Evolutionary conservation across 2,888 invertebrate genomes (phyloP).

Genomic region (Nymphalis urticae): DNA sequence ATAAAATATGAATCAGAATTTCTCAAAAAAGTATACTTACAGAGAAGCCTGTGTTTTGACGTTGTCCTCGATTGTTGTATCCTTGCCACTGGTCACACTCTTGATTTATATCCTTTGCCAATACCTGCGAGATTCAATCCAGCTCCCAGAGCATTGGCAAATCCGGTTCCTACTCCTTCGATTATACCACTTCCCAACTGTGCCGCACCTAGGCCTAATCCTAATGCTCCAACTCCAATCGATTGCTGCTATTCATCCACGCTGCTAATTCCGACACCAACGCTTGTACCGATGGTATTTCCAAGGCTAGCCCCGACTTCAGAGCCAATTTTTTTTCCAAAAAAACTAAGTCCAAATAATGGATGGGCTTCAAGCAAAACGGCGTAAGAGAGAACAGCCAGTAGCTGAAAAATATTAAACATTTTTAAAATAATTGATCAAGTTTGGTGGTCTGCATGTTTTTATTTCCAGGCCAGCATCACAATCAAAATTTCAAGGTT

Average conservation of each 20-base stretch:
- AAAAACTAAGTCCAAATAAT: not conserved
- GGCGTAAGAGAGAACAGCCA: constrained; percentile 11
- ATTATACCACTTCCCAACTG: constrained; percentile 4
- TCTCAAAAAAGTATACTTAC: too few relatives aligned
- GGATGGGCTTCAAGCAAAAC: constrained; percentile 17
- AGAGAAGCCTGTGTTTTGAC: too few relatives aligned
- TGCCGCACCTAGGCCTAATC: constrained; percentile 5
- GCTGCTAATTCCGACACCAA: not conserved
- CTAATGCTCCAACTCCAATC: not conserved
- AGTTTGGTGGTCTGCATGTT: too few relatives aligned
- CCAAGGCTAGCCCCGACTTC: constrained; percentile 6
- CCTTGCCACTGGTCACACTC: constrained; percentile 17
- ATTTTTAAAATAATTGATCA: too few relatives aligned
- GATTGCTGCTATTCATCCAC: too few relatives aligned
- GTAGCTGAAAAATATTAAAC: constrained; percentile 10
- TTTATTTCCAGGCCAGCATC: too few relatives aligned
- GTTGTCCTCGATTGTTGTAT: constrained; percentile 31
- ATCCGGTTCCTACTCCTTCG: constrained; percentile 8
- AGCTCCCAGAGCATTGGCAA: constrained; percentile 5
- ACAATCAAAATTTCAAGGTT: too few relatives aligned
- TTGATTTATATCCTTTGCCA: constrained; percentile 23
- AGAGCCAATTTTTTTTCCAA: constrained; percentile 9
- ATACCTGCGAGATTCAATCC: constrained; percentile 26
- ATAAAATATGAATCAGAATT: too few relatives aligned
- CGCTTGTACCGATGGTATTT: not conserved